phyloP scores from a whole-genome alignment of 2,113 vertebrate species.

The Hirundichthys speculiger region DNA sequence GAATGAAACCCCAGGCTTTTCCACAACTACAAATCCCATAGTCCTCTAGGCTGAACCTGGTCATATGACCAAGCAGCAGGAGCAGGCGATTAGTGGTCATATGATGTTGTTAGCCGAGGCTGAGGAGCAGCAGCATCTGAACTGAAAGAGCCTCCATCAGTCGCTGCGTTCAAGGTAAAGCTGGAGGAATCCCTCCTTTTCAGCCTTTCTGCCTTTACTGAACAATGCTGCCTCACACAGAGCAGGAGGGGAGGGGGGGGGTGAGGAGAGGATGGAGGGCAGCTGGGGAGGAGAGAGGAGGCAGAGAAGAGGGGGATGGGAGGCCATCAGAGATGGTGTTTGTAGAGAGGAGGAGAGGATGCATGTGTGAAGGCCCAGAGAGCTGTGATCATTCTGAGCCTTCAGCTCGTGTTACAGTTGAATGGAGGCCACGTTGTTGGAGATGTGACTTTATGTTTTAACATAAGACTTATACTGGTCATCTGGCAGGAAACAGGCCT shows the following conservation, averaged over 20 bases:
- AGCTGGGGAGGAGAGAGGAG: not conserved
- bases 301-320: slow-evolving; percentile 54
- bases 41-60: slow-evolving; percentile 33
- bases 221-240: slow-evolving; percentile 21
- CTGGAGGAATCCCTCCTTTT: slow-evolving; percentile 57
- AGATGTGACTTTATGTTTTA: slow-evolving; percentile 11
- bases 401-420: slow-evolving; percentile 21
- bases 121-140: slow-evolving; percentile 70
- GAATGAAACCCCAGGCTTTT: too few relatives aligned
- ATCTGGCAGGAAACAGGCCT: slow-evolving; percentile 16
- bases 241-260: not conserved
- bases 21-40: slow-evolving; percentile 77
- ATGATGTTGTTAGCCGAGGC: slow-evolving; percentile 74
- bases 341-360: slow-evolving; percentile 45
- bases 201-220: slow-evolving; percentile 33
- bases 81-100: slow-evolving; percentile 77
- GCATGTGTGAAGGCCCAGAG: slow-evolving; percentile 36
- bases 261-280: not conserved
- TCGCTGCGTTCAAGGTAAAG: slow-evolving; percentile 73
- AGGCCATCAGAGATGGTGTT: slow-evolving; percentile 61
- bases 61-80: slow-evolving; percentile 73
- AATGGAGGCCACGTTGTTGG: not conserved
- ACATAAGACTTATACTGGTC: slow-evolving; percentile 4
- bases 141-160: slow-evolving; percentile 68
- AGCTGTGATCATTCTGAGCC: slow-evolving; percentile 19